Base-by-base conservation (phyloP, 2,888 invertebrate species). In the Dryobotodes eremita region DNA sequence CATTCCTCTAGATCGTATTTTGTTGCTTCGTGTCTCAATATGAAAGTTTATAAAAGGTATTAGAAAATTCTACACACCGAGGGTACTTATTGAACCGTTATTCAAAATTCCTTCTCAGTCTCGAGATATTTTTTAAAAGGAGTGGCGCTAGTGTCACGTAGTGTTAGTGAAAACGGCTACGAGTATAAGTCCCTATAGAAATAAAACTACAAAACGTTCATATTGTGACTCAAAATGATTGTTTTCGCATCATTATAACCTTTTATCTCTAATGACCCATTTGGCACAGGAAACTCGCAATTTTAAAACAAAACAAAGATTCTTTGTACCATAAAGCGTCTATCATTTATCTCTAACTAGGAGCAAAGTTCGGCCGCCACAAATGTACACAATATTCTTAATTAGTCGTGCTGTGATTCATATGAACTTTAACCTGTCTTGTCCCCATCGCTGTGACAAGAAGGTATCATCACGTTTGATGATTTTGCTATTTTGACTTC, bases 351-450 rank as follows among this genome's bases (percentile, higher is more conserved):
- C 36, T 64, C 0, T 72, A 26, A 75, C 3, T 20, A 26, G 26
- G 57, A 15, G 15, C 79, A 75, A 71, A 75, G 74, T 71, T 53
- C 68, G 48, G 0, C 2, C 26, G 57, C 31, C 23, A 23, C 71
- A 26, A 68, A 48, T 71, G 7, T 57, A 48, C 48, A 65, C 5
- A 66, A 20, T 70, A 70, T 57, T 57, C 23, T 26, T 72, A 62
- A 75, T 73, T 50, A 36, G 69, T 48, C 23, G 11, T 36, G 15
- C 15, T 46, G 42, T 85, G 85, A 84, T 65, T 85, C 82, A 84
- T 82, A 69, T 79, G 78, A 64, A 68, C 82, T 75, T 73, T 72
- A 26, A 46, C 64, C 71, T 71, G 36, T 61, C 48, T 68, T 23
- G 80, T 42, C 26, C 7, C 23, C 20, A 5, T 36, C 46, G 36